These are phyloP conservation scores for Nyctalus aviator DNA, from an alignment of 2,797 vertebrate genomes.

Conservation along the genomic window DNA sequence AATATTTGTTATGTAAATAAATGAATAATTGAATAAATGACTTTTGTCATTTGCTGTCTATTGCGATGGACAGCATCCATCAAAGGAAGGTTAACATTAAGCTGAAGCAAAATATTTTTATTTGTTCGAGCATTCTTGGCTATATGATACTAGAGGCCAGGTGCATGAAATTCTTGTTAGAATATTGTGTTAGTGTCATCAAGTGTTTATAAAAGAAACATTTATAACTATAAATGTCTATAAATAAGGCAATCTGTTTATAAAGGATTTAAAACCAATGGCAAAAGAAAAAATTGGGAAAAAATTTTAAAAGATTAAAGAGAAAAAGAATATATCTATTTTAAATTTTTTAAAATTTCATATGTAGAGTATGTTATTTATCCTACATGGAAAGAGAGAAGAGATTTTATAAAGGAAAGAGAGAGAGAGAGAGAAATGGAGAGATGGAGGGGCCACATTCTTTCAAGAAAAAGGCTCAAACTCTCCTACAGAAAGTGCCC, in stretches of 20 bases:
- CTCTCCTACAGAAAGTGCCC: not conserved
- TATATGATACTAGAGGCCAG: not conserved
- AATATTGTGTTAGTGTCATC: not conserved
- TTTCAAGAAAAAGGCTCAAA: not conserved
- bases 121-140: not conserved
- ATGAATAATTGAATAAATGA: no score
- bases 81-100: not conserved
- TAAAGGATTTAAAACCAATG: not conserved
- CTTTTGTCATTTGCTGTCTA: not conserved
- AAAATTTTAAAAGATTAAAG: not conserved
- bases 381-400: not conserved
- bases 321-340: not conserved
- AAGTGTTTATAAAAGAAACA: conserved; percentile 35
- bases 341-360: not conserved
- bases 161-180: no score
- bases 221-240: not conserved
- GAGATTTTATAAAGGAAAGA: not conserved
- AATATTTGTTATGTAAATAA: conserved; percentile 17
- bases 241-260: not conserved
- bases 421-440: not conserved
- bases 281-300: not conserved
- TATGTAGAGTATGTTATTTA: not conserved
- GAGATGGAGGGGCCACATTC: not conserved
- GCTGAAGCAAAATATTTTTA: conserved; percentile 39
- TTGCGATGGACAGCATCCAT: not conserved